Base-by-base conservation (phyloP, 2,888 invertebrate genomes). In the Lasioglossum pauxillum region DNA sequence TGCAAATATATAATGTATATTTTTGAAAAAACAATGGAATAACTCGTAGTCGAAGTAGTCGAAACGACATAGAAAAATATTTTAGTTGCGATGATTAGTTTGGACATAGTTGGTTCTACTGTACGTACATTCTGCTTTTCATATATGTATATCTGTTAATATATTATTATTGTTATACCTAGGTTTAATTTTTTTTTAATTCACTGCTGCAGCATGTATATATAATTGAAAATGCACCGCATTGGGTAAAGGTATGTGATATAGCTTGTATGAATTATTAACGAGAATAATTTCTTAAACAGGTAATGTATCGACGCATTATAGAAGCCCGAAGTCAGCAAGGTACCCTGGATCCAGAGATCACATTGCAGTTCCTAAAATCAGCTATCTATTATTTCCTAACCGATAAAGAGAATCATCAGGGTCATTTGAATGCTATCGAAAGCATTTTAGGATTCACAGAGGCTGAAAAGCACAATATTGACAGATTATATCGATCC, bases 351-450 rank as follows among this genome's bases (percentile, higher is more conserved):
- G 98, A 98, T 95, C 98, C 98, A n/a, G 98, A 98, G 95, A 97
- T 98, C 90, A 98, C 98, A 35, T 96, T 99, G 93, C 98, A 98
- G 95, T 99, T 99, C 96, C 96, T 99, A 88, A 98, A 98, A 95
- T 98, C 98, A 86, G 98, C 99, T 79, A 97, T 99, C 93, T 99
- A 98, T 95, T 98, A 99, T 95, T 99, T 98, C 95, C 96, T 99
- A 83, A 98, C 98, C 4, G 98, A 98, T 94, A 97, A 97, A 91
- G 98, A 98, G 94, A 98, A 98, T 94, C 97, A 98, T 80, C 97
- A 97, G 92, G 98, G 98, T 27, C 99, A 99, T 95, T 96, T 99
- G 84, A 97, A 97, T 93, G 99, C 98, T 78, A 98, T 99, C 90
- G 98, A 98, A 95, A 98, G 98, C 95, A 98, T 99, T 93, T 96